These are phyloP conservation scores for Caenorhabditis japonica DNA, from an alignment of 2,888 invertebrate genomes.

Conservation along the genomic window DNA sequence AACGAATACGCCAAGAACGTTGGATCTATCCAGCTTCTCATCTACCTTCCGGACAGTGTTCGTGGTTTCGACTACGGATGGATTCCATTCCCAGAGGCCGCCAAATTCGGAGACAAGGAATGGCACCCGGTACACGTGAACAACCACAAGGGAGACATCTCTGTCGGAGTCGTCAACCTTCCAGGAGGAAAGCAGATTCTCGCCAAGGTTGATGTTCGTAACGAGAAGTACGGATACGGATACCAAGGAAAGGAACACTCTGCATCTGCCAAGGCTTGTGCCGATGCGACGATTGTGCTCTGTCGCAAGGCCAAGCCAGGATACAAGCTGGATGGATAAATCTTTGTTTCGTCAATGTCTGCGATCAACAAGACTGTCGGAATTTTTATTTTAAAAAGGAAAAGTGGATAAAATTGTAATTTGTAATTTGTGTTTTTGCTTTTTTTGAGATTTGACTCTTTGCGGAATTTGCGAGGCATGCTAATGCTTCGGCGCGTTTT, in stretches of 20 bases:
- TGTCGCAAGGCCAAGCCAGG: constrained; percentile 69
- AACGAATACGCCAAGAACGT: constrained; percentile 70
- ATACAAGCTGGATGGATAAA: constrained; percentile 65
- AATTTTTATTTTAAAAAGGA: too few relatives aligned
- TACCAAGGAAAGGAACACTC: constrained; percentile 65
- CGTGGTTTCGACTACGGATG: constrained; percentile 75
- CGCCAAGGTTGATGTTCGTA: constrained; percentile 72
- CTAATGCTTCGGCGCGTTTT: too few relatives aligned
- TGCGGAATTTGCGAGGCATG: too few relatives aligned
- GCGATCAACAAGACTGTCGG: constrained; percentile 1
- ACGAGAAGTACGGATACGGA: constrained; percentile 69
- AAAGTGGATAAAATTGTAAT: too few relatives aligned
- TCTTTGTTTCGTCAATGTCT: background rate
- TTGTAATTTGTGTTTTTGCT: too few relatives aligned
- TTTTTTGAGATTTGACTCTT: too few relatives aligned
- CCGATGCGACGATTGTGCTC: constrained; percentile 58
- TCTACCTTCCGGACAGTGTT: constrained; percentile 69
- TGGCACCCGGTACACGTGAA: constrained; percentile 68
- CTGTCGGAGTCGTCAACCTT: constrained; percentile 67
- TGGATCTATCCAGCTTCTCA: constrained; percentile 66
- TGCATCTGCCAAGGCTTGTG: constrained; percentile 32
- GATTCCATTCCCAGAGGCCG: constrained; percentile 71
- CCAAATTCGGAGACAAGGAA: constrained; percentile 67
- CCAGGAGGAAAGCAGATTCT: constrained; percentile 71
- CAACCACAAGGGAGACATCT: constrained; percentile 71